Evolutionary conservation across 2,113 vertebrate genomes (phyloP).

Genomic region (Pseudolaguvia tuberculata): DNA sequence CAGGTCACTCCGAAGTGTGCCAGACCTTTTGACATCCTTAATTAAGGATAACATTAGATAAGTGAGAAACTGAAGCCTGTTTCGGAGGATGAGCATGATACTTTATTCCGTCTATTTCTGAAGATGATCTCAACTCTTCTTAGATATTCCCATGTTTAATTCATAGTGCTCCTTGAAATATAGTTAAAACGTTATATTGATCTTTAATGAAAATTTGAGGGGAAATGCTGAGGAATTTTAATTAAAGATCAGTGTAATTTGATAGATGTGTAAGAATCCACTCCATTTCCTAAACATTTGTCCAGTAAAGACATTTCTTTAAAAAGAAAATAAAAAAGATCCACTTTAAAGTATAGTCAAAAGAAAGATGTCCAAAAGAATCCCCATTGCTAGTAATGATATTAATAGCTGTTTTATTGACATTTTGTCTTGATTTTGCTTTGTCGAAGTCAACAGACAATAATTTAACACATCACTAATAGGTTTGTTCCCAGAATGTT

Average conservation of each 20-base stretch:
- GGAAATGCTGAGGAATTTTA: not conserved
- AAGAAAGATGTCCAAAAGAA: not conserved
- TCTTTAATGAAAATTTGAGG: too few relatives aligned
- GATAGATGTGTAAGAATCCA: not conserved
- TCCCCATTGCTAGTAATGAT: not conserved
- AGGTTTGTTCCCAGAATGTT: not conserved
- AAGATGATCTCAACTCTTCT: not conserved
- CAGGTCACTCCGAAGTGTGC: constrained; percentile 37
- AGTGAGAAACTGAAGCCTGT: not conserved
- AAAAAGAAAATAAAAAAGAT: too few relatives aligned
- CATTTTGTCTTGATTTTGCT: not conserved
- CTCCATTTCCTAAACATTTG: too few relatives aligned
- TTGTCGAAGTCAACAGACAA: not conserved
- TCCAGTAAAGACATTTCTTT: not conserved
- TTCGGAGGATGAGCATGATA: not conserved
- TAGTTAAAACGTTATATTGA: too few relatives aligned
- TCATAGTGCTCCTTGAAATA: not conserved
- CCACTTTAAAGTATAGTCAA: too few relatives aligned
- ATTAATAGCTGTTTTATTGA: not conserved
- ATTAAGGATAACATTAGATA: constrained; percentile 11
- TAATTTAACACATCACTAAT: not conserved
- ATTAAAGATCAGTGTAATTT: not conserved
- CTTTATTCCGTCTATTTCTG: not conserved
- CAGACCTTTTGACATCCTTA: constrained; percentile 3
- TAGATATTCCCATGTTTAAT: not conserved